Conservation (phyloP, 2,113 vertebrate genomes). For the Eclectus roratus region DNA sequence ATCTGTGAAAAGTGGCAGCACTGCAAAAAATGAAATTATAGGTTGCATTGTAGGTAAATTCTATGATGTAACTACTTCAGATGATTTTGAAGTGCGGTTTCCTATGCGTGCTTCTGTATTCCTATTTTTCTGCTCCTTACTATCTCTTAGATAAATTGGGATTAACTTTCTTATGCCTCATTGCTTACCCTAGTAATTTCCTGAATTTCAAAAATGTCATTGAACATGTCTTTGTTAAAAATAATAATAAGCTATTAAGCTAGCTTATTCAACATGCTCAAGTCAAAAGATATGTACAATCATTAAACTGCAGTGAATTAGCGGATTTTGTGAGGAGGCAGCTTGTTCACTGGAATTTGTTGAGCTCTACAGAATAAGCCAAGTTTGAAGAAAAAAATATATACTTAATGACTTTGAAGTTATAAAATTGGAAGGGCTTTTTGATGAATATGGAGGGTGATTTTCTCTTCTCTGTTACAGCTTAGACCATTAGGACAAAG, state of each 20-base stretch:
- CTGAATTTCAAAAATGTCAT: constrained; percentile 41
- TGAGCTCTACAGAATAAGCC: constrained; percentile 16
- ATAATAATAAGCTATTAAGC: constrained; percentile 36
- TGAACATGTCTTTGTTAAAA: constrained; percentile 48
- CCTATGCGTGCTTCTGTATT: neutral
- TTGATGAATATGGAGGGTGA: neutral
- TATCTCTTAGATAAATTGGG: constrained; percentile 35
- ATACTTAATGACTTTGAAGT: neutral
- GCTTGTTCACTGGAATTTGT: constrained; percentile 30
- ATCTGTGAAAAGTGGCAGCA: neutral
- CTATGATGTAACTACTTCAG: constrained; percentile 43
- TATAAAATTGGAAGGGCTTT: constrained; percentile 17
- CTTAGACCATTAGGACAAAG: neutral
- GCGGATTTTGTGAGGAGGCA: constrained; percentile 25
- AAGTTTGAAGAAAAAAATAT: constrained; percentile 15
- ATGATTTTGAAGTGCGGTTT: constrained; percentile 16
- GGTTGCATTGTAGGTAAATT: constrained; percentile 42
- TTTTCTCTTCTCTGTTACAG: constrained; percentile 3
- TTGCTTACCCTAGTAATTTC: constrained; percentile 36
- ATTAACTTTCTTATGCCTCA: constrained; percentile 35
- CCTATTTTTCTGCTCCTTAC: constrained; percentile 33
- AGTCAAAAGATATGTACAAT: constrained; percentile 25
- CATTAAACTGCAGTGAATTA: constrained; percentile 12
- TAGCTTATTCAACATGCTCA: constrained; percentile 18
- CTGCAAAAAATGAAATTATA: constrained; percentile 40